Evolutionary conservation across 2,113 vertebrate genomes (phyloP), one percentile per base, ranked within the genome.

Genomic region (Hippocampus guttulatus): DNA sequence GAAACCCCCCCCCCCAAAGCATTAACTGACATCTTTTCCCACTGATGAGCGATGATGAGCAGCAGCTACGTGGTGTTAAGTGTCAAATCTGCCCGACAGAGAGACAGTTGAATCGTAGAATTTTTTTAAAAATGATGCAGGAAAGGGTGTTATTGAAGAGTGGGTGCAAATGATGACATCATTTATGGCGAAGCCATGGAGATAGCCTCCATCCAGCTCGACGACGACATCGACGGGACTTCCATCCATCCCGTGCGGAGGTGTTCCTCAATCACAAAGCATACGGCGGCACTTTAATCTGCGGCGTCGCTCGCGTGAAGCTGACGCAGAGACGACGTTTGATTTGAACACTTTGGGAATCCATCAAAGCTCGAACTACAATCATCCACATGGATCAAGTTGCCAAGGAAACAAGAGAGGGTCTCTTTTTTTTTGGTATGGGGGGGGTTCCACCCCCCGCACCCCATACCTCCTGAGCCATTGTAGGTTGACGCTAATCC

Each of bases 201-300:
- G 49, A 8, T 51, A 20, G 15, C 49, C 18, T 51, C 18, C 49
- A 51, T 7, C 49, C 49, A 21, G 49, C 49, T 51, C 49, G 2
- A 20, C 49, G 18, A 20, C 3, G 18, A 51, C 49, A 51, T 18
- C 1, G 49, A 51, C 70, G 5, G 41, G 43, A 71, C 57, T 27
- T 75, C 33, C 16, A 21, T 55, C 54, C 21, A 11, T 23, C 15
- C 16, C 5, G 25, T 18, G 18, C 3, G 60, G 8, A 16, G 18
- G 60, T 21, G 60, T 8, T 62, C 61, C 20, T 63, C 33, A 41
- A 41, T 63, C 33, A n/a, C 20, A 52, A 51, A 58, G 62, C 84
- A 87, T 84, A 85, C 84, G 86, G 86, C 70, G 54, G 58, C 71
- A 68, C 73, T 81, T 80, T 81, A 84, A 89, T 90, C 84, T 76